phyloP scores from a whole-genome alignment of 2,113 vertebrate genomes.

The Romanogobio albipinnatus region DNA sequence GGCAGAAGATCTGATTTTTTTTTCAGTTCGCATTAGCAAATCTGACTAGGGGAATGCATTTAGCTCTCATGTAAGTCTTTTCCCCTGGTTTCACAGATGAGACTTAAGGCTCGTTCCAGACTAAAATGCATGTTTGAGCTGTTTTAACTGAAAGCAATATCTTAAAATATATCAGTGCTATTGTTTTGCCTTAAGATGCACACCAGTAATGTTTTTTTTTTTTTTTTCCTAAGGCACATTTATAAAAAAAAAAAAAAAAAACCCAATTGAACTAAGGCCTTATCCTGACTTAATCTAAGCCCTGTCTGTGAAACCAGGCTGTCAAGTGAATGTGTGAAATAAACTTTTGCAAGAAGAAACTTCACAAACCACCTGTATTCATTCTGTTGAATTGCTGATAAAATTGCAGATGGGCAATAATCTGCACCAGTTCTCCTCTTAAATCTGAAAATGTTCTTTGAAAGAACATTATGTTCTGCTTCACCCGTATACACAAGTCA shows the following conservation, averaged over 20 bases:
- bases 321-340: neutral
- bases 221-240: no score
- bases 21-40: neutral
- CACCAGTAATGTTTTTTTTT: no score
- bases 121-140: no score
- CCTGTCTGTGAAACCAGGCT: no score
- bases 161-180: no score
- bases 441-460: neutral
- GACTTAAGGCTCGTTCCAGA: no score
- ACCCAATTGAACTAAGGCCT: no score
- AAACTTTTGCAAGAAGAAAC: neutral
- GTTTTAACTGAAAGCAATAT: no score
- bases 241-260: no score
- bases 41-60: neutral
- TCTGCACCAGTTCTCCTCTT: neutral
- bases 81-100: no score
- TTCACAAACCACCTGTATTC: neutral
- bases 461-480: neutral
- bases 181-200: no score
- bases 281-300: no score
- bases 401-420: slow-evolving; percentile 12
- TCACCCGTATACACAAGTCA: neutral
- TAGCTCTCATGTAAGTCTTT: neutral
- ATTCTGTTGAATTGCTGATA: slow-evolving; percentile 1
- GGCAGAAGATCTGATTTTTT: neutral